Evolutionary conservation across 2,888 invertebrate species (phyloP), one percentile per base, ranked within the genome.

Genomic region (Xanthorhoe designata): DNA sequence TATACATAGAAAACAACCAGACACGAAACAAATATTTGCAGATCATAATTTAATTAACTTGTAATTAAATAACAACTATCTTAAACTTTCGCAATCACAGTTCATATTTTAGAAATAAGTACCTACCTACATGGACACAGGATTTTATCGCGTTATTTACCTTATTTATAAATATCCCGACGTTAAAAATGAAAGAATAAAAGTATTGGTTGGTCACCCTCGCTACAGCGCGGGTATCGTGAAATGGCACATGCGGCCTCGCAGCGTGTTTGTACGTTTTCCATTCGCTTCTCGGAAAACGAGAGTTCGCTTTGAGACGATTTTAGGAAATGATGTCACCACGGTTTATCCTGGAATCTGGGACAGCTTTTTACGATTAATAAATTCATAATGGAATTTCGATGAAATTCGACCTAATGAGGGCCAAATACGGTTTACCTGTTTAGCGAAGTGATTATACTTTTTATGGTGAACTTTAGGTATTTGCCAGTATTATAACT

Each of bases 181-280:
- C n/a, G n/a, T n/a, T n/a, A n/a, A n/a, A n/a, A n/a, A n/a, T n/a
- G n/a, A n/a, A n/a, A n/a, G n/a, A n/a, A n/a, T n/a, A n/a, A n/a
- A n/a, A n/a, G n/a, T n/a, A n/a, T n/a, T n/a, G 19, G 7, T 19
- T 64, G 59, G 64, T 68, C 64, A 60, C 68, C 61, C 59, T 49
- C 60, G 6, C 0, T 61, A 59, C 53, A 66, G 56, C 56, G 53
- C 29, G 53, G 53, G 53, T 68, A 64, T 69, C 64, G 72, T 70
- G 78, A 72, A 80, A 72, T 72, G 75, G 71, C 73, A 58, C 64
- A 63, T 53, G 59, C 73, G 61, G 55, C 51, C 58, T 29, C 38
- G 56, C 47, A 10, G 57, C 68, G 62, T 72, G 70, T 71, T 71
- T 68, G 70, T 77, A 76, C 75, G 75, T 75, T 77, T 77, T 75